These are phyloP conservation scores for Myotis brandtii DNA, from an alignment of 2,113 vertebrate genomes.

Conservation along the genomic window DNA sequence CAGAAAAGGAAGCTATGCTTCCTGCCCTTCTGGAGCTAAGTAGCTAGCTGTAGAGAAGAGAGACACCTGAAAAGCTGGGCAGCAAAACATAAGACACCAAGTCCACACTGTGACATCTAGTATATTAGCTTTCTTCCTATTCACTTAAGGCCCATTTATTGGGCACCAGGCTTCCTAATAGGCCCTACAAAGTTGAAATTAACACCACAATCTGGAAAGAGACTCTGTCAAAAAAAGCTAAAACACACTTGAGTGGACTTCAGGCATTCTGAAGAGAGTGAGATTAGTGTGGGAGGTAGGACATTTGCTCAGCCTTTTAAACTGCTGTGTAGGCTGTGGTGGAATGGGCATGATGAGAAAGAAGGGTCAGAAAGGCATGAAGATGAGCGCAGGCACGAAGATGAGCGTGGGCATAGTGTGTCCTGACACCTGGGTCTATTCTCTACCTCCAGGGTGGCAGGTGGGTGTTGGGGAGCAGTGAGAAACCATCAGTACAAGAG, in stretches of 20 bases:
- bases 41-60: not conserved
- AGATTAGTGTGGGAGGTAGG: not conserved
- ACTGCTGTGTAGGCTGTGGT: not conserved
- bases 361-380: not conserved
- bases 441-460: not conserved
- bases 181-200: not conserved
- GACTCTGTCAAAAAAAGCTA: not conserved
- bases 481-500: not conserved
- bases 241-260: not conserved
- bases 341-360: not conserved
- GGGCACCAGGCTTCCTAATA: not conserved
- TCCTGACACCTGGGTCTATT: not conserved
- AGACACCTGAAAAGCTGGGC: not conserved
- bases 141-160: not conserved
- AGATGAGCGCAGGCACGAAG: not conserved
- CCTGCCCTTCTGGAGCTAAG: not conserved
- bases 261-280: not conserved
- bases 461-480: not conserved
- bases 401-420: not conserved
- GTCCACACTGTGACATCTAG: not conserved
- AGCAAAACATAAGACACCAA: not conserved
- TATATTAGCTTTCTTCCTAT: not conserved
- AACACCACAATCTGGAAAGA: not conserved
- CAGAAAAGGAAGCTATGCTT: not conserved
- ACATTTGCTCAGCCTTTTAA: not conserved